These are phyloP conservation scores for Heliconius ethilla DNA, from an alignment of 2,888 invertebrate genomes.

Conservation along the genomic window DNA sequence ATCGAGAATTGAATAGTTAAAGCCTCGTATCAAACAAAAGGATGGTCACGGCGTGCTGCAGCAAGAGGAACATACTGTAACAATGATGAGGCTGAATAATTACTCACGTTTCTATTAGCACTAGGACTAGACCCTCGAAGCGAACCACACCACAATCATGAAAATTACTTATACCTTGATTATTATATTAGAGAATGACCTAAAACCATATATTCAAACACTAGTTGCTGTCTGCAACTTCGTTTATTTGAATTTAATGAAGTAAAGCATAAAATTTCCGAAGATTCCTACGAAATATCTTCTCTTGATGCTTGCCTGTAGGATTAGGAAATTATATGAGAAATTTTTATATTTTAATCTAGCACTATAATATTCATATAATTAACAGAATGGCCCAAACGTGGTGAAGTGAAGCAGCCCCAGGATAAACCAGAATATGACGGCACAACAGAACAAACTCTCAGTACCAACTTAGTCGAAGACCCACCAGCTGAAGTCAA, in stretches of 20 bases:
- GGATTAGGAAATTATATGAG: too few relatives aligned
- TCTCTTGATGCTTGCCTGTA: too few relatives aligned
- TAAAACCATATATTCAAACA: background rate
- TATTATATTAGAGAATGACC: background rate
- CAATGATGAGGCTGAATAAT: conserved; percentile 45
- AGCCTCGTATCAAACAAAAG: conserved; percentile 31
- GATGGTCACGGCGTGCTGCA: conserved; percentile 25
- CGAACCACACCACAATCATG: background rate
- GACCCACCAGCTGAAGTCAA: conserved; percentile 45
- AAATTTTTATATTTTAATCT: background rate
- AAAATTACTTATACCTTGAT: background rate
- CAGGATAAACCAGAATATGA: conserved; percentile 37
- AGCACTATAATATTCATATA: background rate
- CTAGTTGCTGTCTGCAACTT: background rate
- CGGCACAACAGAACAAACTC: conserved; percentile 39
- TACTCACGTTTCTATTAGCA: conserved; percentile 41
- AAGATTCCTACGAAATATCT: too few relatives aligned
- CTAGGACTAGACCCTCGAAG: background rate
- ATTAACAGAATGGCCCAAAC: conserved; percentile 66
- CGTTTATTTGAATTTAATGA: background rate
- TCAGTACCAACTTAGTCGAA: conserved; percentile 45
- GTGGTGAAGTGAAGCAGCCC: conserved; percentile 70
- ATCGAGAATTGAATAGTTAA: conserved; percentile 27
- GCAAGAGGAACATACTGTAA: conserved; percentile 32
- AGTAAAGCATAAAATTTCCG: too few relatives aligned